A percentile compares a stretch with the other conserved stretches of the same genome.
Conservation (phyloP, 2,113 vertebrate genomes). For the Hassar affinis region DNA sequence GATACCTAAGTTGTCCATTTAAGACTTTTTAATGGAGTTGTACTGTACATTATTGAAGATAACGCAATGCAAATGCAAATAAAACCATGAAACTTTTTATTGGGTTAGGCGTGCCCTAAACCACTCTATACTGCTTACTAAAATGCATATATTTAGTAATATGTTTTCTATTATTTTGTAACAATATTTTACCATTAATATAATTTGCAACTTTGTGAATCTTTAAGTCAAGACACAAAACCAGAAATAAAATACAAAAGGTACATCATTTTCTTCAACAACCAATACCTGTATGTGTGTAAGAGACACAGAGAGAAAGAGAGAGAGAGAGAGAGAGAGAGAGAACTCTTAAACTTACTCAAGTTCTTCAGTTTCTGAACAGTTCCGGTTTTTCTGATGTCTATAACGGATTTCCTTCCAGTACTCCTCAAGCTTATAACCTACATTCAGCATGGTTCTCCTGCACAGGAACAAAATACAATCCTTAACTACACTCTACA, state of each 20-base stretch:
- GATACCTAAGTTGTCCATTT: not conserved
- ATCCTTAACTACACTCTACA: not conserved
- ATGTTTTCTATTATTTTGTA: not conserved
- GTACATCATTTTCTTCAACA: no score
- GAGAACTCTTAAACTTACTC: not conserved
- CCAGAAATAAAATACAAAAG: not conserved
- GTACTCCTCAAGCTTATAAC: not conserved
- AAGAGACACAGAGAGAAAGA: no score
- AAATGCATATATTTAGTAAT: not conserved
- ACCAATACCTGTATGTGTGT: not conserved
- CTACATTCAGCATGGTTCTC: not conserved
- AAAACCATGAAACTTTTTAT: not conserved
- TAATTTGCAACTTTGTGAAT: not conserved
- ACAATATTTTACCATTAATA: not conserved
- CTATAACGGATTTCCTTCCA: not conserved
- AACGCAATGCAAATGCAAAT: no score
- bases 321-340: no score
- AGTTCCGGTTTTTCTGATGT: not conserved
- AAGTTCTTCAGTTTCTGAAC: not conserved
- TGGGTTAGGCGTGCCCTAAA: not conserved
- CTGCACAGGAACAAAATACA: slow-evolving; percentile 8
- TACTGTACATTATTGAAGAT: not conserved
- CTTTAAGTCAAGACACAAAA: not conserved
- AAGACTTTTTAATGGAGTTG: not conserved
- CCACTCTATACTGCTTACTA: not conserved